Evolutionary conservation across 1,140 invertebrate species (phyloP).

Genomic region (Hesperophylax magnus): DNA sequence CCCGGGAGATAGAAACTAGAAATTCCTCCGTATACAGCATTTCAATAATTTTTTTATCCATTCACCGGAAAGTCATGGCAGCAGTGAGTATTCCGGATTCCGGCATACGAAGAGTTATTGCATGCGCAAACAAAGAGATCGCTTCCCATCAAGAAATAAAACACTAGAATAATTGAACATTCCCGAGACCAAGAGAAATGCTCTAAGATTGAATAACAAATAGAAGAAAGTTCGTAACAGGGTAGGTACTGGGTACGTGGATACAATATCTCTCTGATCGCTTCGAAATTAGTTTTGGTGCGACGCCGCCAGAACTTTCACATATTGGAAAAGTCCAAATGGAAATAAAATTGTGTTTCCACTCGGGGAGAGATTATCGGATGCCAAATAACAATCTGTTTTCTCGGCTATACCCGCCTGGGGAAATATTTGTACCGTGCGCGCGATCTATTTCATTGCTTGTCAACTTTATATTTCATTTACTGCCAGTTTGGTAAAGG

Average conservation of each 20-base stretch:
- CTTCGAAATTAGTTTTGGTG: conserved; percentile 56
- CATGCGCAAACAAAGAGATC: too few species aligned
- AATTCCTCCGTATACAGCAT: too few species aligned
- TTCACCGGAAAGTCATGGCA: too few species aligned
- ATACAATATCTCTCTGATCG: conserved; percentile 54
- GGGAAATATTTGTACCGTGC: conserved; percentile 26
- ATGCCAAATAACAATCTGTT: conserved; percentile 52
- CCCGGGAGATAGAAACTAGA: too few species aligned
- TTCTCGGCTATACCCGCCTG: conserved; percentile 4
- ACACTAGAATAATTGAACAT: too few species aligned
- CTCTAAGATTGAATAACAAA: too few species aligned
- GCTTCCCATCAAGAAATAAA: too few species aligned
- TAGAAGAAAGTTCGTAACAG: too few species aligned
- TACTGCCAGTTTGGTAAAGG: background rate
- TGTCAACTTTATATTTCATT: conserved; percentile 5
- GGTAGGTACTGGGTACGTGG: conserved; percentile 1
- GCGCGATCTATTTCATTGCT: background rate
- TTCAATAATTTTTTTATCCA: too few species aligned
- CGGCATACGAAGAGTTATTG: too few species aligned
- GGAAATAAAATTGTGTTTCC: conserved; percentile 55
- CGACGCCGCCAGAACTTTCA: conserved; percentile 38
- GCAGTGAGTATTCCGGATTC: too few species aligned
- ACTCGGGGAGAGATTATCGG: conserved; percentile 43
- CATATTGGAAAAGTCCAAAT: conserved; percentile 50
- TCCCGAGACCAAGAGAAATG: too few species aligned